Evolutionary conservation across 2,797 vertebrate species (phyloP).

Genomic region (Cercopithecus diana): DNA sequence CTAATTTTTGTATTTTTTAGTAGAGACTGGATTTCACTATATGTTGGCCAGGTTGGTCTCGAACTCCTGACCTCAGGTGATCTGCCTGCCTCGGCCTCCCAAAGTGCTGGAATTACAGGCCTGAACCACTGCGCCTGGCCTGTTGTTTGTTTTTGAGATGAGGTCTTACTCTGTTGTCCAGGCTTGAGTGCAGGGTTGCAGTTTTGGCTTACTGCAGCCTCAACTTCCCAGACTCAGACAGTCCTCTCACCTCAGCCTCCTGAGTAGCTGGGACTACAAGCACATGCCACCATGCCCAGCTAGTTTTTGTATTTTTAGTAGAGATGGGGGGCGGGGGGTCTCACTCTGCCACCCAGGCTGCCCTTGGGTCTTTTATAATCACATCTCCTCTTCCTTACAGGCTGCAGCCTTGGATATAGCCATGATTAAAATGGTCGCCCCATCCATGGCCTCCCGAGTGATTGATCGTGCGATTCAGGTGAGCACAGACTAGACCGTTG

Average conservation of each 20-base stretch:
- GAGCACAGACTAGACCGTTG: not conserved
- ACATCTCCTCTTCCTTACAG: slow-evolving; percentile 44
- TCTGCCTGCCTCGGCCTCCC: not conserved
- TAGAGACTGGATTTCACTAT: not conserved
- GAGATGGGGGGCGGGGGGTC: not conserved
- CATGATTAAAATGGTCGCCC: slow-evolving; percentile 80
- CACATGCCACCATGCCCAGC: not conserved
- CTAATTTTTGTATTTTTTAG: not conserved
- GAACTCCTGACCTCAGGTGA: not conserved
- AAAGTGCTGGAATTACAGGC: not conserved
- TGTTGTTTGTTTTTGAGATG: not conserved
- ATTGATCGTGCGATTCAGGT: slow-evolving; percentile 80
- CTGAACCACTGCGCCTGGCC: not conserved
- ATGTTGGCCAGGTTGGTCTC: not conserved
- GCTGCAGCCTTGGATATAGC: slow-evolving; percentile 82
- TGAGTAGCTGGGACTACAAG: not conserved
- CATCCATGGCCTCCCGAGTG: slow-evolving; percentile 72
- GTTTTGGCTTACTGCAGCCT: not conserved
- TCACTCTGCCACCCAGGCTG: not conserved
- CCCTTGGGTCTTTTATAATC: not conserved
- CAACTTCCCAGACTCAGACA: not conserved
- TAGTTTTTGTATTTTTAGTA: not conserved
- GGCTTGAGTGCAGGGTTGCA: not conserved
- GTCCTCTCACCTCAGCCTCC: not conserved
- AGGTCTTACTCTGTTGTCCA: not conserved